These are phyloP conservation scores for Sarcophaga variegata DNA, from an alignment of 2,888 invertebrate species.

Conservation along the genomic window DNA sequence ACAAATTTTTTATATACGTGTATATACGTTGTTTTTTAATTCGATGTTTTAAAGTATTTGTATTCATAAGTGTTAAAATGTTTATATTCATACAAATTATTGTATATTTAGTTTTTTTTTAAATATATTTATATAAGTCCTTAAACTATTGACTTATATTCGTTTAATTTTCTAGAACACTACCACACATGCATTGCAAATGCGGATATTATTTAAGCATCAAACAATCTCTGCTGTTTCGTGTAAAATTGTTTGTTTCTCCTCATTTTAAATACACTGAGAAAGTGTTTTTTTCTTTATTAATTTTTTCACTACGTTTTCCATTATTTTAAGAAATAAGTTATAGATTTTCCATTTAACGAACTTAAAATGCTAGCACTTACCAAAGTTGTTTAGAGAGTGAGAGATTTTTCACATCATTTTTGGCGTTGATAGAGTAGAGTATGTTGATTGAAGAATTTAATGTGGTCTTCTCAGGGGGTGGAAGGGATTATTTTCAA, in stretches of 20 bases:
- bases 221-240: not conserved
- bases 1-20: no score
- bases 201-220: not conserved
- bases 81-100: no score
- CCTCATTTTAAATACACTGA: not conserved
- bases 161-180: not conserved
- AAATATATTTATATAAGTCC: not conserved
- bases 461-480: slow-evolving; percentile 10
- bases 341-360: not conserved
- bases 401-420: slow-evolving; percentile 52
- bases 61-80: no score
- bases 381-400: slow-evolving; percentile 70
- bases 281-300: not conserved
- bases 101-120: not conserved
- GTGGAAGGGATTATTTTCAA: not conserved
- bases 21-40: no score
- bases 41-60: no score
- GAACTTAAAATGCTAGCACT: slow-evolving; percentile 64
- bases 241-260: not conserved
- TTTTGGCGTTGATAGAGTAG: slow-evolving; percentile 55
- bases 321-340: no score
- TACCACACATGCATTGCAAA: slow-evolving; percentile 28
- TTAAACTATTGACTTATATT: not conserved
- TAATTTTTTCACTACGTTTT: not conserved
- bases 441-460: slow-evolving; percentile 70